These are phyloP conservation scores for Hipposideros armiger DNA, from an alignment of 2,113 vertebrate species.

Conservation along the genomic window DNA sequence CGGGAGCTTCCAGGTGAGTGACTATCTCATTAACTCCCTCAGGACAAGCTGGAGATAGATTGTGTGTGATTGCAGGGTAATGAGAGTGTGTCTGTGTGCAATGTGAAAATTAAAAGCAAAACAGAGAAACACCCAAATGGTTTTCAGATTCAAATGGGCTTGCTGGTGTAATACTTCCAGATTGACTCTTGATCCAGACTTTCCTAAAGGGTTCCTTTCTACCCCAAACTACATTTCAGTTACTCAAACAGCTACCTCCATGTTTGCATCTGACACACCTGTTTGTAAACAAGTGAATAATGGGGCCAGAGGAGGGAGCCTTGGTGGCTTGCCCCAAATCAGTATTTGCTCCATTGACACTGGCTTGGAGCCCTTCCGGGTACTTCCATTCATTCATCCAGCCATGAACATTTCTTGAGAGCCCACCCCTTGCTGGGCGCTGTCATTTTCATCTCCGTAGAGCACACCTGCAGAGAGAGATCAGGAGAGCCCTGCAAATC, in stretches of 20 bases:
- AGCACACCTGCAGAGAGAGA: not conserved
- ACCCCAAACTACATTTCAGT: not conserved
- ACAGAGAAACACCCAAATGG: not conserved
- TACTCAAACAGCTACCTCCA: not conserved
- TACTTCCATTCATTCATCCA: not conserved
- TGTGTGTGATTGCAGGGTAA: fast-evolving
- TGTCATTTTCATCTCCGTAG: not conserved
- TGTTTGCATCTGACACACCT: not conserved
- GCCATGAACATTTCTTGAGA: fast-evolving
- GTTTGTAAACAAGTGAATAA: not conserved
- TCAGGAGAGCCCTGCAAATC: not conserved
- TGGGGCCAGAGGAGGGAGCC: not conserved
- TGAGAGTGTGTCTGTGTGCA: not conserved
- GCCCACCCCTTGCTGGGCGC: not conserved
- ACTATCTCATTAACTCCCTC: not conserved
- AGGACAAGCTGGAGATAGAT: not conserved
- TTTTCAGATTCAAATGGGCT: not conserved
- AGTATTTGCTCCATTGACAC: not conserved
- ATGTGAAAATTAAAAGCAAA: not conserved
- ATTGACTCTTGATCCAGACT: not conserved
- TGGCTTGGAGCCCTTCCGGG: not conserved
- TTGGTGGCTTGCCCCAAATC: not conserved
- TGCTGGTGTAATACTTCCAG: not conserved
- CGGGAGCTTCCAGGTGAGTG: not conserved
- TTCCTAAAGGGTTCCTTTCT: not conserved